Conservation (phyloP, 1,140 invertebrate genomes). For the Neocloeon triangulifer region DNA sequence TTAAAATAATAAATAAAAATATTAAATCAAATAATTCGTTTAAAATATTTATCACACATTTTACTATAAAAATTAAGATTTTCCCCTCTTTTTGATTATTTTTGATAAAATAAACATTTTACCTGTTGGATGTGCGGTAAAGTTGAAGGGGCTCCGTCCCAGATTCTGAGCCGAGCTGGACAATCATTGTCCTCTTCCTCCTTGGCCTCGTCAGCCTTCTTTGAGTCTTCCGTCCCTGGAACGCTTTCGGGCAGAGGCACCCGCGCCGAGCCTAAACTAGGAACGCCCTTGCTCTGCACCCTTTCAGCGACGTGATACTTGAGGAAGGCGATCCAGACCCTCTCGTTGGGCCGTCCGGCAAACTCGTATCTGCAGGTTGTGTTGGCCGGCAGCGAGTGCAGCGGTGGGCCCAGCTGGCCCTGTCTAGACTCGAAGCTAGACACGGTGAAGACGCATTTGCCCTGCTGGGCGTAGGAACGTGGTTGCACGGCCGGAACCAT, state of each 20-base stretch:
- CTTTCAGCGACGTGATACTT: slow-evolving; percentile 46
- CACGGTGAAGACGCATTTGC: slow-evolving; percentile 51
- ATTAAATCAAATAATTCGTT: too few species aligned
- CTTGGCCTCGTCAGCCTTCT: background rate
- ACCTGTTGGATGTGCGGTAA: slow-evolving; percentile 15
- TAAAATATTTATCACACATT: too few species aligned
- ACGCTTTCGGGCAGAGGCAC: too few species aligned
- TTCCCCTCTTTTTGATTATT: too few species aligned
- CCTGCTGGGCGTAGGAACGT: slow-evolving; percentile 42
- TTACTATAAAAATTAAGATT: too few species aligned
- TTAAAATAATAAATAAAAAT: too few species aligned
- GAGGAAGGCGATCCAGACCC: slow-evolving; percentile 64
- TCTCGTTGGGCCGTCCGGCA: slow-evolving; percentile 43
- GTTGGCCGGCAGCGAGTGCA: slow-evolving; percentile 21
- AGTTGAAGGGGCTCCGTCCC: slow-evolving; percentile 38
- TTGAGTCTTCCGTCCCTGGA: slow-evolving; percentile 30
- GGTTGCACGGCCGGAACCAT: slow-evolving; percentile 50
- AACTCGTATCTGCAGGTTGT: slow-evolving; percentile 30
- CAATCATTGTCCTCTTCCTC: slow-evolving; percentile 16
- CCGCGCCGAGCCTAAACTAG: too few species aligned
- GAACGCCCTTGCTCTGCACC: too few species aligned
- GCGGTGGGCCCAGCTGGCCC: slow-evolving; percentile 27
- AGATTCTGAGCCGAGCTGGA: slow-evolving; percentile 45
- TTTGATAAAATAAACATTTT: too few species aligned
- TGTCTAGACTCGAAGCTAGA: slow-evolving; percentile 47